Conservation (phyloP, 2,113 vertebrate species). For the Neofelis nebulosa region DNA sequence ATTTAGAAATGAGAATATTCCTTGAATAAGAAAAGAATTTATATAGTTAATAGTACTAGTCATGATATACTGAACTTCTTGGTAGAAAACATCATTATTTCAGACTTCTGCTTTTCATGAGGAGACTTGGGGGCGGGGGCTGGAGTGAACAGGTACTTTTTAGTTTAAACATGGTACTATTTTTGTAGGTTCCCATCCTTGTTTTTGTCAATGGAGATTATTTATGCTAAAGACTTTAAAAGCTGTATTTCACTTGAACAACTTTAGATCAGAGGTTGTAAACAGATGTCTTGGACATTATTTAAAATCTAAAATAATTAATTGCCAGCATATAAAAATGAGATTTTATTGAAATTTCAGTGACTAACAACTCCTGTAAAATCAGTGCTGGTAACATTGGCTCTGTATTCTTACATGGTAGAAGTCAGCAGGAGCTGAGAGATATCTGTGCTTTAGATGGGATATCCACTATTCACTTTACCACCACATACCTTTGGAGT, state of each 20-base stretch:
- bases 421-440: background rate
- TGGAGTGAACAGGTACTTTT: background rate
- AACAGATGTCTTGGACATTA: background rate
- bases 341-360: constrained; percentile 36
- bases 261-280: background rate
- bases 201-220: background rate
- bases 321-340: background rate
- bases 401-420: background rate
- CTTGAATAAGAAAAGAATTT: background rate
- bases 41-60: background rate
- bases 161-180: background rate
- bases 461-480: background rate
- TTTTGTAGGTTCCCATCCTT: background rate
- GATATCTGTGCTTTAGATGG: background rate
- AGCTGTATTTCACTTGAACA: background rate
- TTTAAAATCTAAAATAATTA: background rate
- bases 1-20: constrained; percentile 39
- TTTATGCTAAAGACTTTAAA: background rate
- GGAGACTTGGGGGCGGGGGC: background rate
- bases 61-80: background rate
- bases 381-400: background rate
- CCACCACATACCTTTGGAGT: background rate
- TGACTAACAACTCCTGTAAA: background rate
- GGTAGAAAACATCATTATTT: constrained; percentile 33
- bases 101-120: background rate